Conservation (phyloP, 2,113 vertebrate genomes). For the Poeciliopsis occidentalis region DNA sequence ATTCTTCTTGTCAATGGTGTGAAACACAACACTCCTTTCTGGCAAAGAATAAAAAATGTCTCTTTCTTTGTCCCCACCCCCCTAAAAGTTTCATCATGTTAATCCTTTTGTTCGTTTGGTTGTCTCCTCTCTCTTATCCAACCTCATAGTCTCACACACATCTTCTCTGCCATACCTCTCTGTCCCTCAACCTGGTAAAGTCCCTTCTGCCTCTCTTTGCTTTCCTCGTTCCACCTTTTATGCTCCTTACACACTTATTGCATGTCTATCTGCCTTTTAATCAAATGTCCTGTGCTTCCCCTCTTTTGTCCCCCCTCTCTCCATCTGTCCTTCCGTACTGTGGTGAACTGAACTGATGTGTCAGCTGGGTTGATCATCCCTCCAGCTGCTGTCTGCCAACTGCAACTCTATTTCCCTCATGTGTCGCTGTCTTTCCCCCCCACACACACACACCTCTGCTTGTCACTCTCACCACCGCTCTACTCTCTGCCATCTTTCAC, state of each 20-base stretch:
- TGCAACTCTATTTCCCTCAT: conserved; percentile 58
- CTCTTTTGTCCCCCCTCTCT: conserved; percentile 43
- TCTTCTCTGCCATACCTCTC: not conserved
- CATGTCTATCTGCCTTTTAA: conserved; percentile 38
- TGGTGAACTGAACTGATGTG: conserved; percentile 72
- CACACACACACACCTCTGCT: conserved; percentile 53
- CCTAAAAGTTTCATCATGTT: not conserved
- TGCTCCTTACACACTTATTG: conserved; percentile 28
- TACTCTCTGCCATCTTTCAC: conserved; percentile 48
- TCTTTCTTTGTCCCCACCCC: not conserved
- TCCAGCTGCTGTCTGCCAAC: conserved; percentile 75
- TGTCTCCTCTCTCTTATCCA: not conserved
- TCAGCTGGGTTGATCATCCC: conserved; percentile 75
- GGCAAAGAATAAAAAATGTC: too few relatives aligned
- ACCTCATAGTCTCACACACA: not conserved
- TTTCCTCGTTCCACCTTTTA: conserved; percentile 20
- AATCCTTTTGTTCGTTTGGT: not conserved
- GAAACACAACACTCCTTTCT: too few relatives aligned
- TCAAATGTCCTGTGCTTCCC: conserved; percentile 38
- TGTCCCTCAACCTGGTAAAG: not conserved
- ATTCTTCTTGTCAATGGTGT: too few relatives aligned
- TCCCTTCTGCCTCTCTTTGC: not conserved
- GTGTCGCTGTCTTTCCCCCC: conserved; percentile 49
- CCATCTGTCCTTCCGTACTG: conserved; percentile 46
- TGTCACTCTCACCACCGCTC: conserved; percentile 52